Evolutionary conservation across 2,888 invertebrate genomes (phyloP).

Genomic region (Chaetogeoica ovagalla): DNA sequence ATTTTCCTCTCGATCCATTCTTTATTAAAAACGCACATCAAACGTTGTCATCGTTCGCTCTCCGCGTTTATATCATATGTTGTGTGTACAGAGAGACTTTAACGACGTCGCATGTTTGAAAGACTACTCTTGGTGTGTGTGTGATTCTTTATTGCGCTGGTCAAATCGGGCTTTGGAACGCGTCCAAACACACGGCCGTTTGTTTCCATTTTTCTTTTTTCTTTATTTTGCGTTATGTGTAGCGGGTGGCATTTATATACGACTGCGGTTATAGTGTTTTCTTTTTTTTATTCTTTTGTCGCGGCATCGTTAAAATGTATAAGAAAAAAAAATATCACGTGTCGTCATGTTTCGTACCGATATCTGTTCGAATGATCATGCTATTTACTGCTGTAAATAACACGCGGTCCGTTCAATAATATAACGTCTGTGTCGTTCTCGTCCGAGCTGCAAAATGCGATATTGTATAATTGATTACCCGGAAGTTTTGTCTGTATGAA

Average conservation of each 20-base stretch:
- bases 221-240: background rate
- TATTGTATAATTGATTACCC: background rate
- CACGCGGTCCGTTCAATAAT: background rate
- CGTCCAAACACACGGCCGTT: constrained; percentile 2
- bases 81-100: constrained; percentile 9
- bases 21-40: background rate
- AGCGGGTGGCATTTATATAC: background rate
- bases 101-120: background rate
- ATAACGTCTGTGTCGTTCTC: background rate
- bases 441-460: background rate
- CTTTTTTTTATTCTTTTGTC: no score
- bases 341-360: no score
- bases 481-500: background rate
- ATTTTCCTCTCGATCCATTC: background rate
- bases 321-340: no score
- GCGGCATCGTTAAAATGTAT: background rate
- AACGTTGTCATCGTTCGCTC: no score
- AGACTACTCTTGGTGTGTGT: background rate
- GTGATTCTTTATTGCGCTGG: background rate
- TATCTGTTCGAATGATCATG: no score
- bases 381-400: no score
- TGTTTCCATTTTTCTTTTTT: no score
- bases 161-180: background rate
- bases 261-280: background rate
- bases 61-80: background rate